These are phyloP conservation scores for Saimiri boliviensis DNA, from an alignment of 2,113 vertebrate species.

Conservation along the genomic window DNA sequence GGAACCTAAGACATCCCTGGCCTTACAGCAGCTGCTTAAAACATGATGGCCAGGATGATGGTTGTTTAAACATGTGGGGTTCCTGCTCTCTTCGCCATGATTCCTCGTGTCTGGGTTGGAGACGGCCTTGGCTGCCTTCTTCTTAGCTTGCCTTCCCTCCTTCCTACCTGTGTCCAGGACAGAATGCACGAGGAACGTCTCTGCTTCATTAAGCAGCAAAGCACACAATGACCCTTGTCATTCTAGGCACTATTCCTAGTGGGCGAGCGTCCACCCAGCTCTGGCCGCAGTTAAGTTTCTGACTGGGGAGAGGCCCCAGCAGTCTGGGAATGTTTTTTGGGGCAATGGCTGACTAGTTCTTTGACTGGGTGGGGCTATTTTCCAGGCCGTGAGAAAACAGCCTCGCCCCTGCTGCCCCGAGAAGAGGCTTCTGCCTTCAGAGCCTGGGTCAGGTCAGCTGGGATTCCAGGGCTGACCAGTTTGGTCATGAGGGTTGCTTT, in stretches of 20 bases:
- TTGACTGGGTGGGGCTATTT: neutral
- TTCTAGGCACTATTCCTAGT: neutral
- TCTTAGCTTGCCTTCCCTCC: neutral
- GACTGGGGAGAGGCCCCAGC: neutral
- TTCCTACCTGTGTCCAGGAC: neutral
- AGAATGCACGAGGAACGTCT: neutral
- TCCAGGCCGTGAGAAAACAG: neutral
- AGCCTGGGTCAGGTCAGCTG: neutral
- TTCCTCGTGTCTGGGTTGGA: neutral
- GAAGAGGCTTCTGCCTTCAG: neutral
- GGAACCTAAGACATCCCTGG: too few relatives aligned
- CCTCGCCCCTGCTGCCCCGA: neutral
- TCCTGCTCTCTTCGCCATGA: neutral
- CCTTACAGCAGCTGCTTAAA: neutral
- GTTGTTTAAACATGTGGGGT: fast-evolving
- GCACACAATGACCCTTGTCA: neutral
- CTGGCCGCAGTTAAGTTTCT: neutral
- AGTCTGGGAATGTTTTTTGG: neutral
- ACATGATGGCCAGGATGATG: fast-evolving
- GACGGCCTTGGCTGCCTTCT: too few relatives aligned
- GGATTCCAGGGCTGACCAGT: neutral
- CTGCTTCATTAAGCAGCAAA: neutral
- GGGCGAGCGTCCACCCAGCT: neutral
- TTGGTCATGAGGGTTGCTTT: neutral
- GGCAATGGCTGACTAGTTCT: neutral